Percentiles rank a stretch among this genome's conserved stretches.
phyloP scores from a whole-genome alignment of 2,113 vertebrate genomes.

The Corydoras maculifer region DNA sequence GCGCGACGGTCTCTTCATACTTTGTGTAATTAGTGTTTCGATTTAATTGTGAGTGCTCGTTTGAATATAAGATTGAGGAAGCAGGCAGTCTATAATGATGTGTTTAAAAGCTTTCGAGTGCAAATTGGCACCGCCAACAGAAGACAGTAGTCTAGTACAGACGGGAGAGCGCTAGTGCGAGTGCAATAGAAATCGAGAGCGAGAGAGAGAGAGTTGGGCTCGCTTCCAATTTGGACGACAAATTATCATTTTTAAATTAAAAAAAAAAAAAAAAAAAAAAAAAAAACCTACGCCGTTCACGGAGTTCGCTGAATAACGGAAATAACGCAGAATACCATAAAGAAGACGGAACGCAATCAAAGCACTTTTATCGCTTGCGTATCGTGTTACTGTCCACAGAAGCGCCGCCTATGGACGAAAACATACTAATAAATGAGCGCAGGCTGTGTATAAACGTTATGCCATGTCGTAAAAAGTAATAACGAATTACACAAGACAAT shows the following conservation, averaged over 20 bases:
- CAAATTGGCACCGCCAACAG: conserved; percentile 39
- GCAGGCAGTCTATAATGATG: conserved; percentile 42
- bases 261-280: not conserved
- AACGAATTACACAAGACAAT: not conserved
- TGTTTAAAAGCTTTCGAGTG: conserved; percentile 39
- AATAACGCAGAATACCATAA: too few species aligned
- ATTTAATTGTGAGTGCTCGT: conserved; percentile 41
- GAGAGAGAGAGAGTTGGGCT: conserved; percentile 1
- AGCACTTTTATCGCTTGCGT: too few species aligned
- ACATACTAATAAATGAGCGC: too few species aligned
- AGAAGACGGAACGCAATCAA: too few species aligned
- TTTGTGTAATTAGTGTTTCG: conserved; percentile 45
- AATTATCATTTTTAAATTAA: not conserved
- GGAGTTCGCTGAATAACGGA: not conserved
- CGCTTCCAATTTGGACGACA: not conserved
- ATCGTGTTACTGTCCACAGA: too few species aligned
- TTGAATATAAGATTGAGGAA: conserved; percentile 44
- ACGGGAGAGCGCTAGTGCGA: not conserved
- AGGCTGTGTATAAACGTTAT: not conserved
- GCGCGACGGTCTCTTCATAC: conserved; percentile 36
- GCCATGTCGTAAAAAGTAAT: not conserved
- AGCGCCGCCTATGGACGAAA: too few species aligned
- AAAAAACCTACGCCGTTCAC: not conserved
- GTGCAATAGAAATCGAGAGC: not conserved
- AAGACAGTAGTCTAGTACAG: not conserved